phyloP scores from a whole-genome alignment of 2,888 invertebrate species.

The Adelphocoris suturalis region DNA sequence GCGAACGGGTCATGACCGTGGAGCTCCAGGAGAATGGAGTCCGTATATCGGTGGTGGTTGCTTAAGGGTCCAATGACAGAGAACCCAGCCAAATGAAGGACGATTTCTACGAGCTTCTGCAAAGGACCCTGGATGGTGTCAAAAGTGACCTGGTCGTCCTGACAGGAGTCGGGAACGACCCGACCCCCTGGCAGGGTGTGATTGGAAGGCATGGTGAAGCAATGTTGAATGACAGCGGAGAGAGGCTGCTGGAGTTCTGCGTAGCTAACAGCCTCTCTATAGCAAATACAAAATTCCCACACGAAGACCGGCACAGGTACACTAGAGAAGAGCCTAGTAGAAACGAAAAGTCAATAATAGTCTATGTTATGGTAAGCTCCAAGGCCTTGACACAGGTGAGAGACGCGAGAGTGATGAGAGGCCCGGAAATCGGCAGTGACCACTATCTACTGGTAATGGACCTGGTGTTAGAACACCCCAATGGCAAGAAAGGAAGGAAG shows the following conservation, averaged over 20 bases:
- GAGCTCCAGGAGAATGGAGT: background rate
- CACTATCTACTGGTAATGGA: constrained; percentile 3
- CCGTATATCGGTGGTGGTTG: background rate
- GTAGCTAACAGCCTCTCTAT: background rate
- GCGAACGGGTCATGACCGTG: background rate
- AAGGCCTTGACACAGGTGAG: background rate
- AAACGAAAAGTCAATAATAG: background rate
- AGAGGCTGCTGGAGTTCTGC: background rate
- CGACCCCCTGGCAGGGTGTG: background rate
- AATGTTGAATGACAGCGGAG: background rate
- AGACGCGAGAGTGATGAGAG: background rate
- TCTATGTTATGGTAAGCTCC: background rate
- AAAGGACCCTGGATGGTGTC: background rate
- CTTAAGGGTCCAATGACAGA: background rate
- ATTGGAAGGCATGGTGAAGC: background rate
- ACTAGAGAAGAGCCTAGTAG: background rate
- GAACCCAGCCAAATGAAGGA: background rate
- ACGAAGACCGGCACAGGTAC: background rate
- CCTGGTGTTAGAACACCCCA: background rate
- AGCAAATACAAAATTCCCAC: background rate
- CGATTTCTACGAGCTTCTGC: background rate
- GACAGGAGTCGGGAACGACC: background rate
- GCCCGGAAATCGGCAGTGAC: background rate
- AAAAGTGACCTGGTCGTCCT: background rate
- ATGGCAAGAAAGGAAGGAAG: background rate